These are phyloP conservation scores for Umimayanthus kanabou DNA, from an alignment of 92 coral and sea anemone species.

Conservation along the genomic window DNA sequence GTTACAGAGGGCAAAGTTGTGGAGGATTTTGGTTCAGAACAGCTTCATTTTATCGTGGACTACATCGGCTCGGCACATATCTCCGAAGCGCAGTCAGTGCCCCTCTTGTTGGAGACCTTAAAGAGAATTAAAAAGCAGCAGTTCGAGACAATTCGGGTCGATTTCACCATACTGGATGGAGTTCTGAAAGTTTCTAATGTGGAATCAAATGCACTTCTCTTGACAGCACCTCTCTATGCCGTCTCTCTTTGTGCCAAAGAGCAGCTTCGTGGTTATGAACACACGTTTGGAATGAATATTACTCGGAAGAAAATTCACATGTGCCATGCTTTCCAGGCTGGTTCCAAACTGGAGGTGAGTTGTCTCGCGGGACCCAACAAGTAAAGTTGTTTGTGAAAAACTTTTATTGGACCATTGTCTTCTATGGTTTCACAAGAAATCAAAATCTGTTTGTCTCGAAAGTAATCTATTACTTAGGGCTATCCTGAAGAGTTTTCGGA, in stretches of 20 bases:
- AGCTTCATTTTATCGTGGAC: conserved; percentile 94
- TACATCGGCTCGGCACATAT: conserved; percentile 90
- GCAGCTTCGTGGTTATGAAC: conserved; percentile 91
- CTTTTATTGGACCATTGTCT: conserved; percentile 28
- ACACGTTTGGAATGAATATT: conserved; percentile 87
- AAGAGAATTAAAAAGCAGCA: conserved; percentile 93
- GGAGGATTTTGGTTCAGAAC: conserved; percentile 71
- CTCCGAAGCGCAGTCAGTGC: conserved; percentile 92
- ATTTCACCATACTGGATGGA: conserved; percentile 92
- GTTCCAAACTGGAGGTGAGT: conserved; percentile 95
- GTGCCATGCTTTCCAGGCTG: conserved; percentile 97
- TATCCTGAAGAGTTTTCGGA: background rate
- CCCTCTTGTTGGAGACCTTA: conserved; percentile 88
- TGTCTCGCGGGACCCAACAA: background rate
- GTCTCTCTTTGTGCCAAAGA: conserved; percentile 97
- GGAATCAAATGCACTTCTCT: conserved; percentile 79
- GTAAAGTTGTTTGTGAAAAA: conserved; percentile 10
- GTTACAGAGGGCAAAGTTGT: conserved; percentile 59
- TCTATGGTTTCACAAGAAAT: conserved; percentile 1
- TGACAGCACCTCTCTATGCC: conserved; percentile 96
- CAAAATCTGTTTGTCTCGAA: background rate
- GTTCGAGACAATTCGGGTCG: conserved; percentile 78
- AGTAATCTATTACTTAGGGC: background rate
- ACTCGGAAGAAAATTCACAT: conserved; percentile 90
- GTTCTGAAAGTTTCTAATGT: conserved; percentile 80